phyloP scores from a whole-genome alignment of 2,113 vertebrate genomes.

The Phaetusa simplex region DNA sequence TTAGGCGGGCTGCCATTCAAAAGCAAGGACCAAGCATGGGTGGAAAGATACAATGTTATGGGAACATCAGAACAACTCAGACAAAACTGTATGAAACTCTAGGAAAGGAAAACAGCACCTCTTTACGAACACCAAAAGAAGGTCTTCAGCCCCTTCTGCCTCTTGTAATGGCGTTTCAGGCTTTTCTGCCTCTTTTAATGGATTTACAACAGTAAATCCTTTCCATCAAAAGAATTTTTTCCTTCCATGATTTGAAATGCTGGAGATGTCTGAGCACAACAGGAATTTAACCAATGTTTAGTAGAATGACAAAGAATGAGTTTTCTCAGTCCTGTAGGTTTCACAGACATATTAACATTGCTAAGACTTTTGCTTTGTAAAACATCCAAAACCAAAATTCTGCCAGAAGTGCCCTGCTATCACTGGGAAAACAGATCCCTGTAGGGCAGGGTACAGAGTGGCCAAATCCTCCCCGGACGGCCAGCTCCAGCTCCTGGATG shows the following conservation, averaged over 20 bases:
- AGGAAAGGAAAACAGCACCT: neutral
- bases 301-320: neutral
- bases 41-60: neutral
- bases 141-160: neutral
- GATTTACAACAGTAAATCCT: neutral
- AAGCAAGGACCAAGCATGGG: neutral
- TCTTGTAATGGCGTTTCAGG: neutral
- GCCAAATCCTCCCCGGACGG: neutral
- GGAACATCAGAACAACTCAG: conserved; percentile 31
- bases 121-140: neutral
- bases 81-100: neutral
- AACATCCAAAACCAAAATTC: neutral
- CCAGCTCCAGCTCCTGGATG: neutral
- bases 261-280: neutral
- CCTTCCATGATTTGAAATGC: neutral
- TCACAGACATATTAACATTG: neutral
- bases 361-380: neutral
- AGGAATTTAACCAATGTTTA: neutral
- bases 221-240: neutral
- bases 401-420: neutral
- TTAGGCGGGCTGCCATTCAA: neutral
- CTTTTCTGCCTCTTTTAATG: neutral
- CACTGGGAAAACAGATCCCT: conserved; percentile 29
- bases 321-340: neutral
- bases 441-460: neutral